Conservation (phyloP, 1,140 invertebrate species). For the Zaprionus capensis region DNA sequence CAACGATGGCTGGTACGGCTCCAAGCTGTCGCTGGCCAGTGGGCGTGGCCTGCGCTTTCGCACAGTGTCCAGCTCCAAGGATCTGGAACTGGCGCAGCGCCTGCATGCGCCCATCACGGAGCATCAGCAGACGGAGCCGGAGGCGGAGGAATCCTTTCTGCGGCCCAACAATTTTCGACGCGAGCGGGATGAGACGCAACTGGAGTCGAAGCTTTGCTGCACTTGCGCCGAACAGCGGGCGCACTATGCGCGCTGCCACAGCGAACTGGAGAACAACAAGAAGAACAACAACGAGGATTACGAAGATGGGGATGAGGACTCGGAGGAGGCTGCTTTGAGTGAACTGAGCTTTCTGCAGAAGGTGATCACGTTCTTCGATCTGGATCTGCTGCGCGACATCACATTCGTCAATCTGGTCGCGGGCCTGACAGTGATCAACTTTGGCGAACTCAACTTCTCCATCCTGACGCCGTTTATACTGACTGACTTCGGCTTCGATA, state of each 20-base stretch:
- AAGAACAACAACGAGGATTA: conserved; percentile 30
- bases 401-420: conserved; percentile 88
- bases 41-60: conserved; percentile 59
- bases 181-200: conserved; percentile 67
- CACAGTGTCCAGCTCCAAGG: conserved; percentile 76
- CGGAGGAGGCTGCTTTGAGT: background rate
- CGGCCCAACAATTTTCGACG: conserved; percentile 75
- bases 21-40: conserved; percentile 75
- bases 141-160: conserved; percentile 48
- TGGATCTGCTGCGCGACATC: conserved; percentile 88
- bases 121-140: conserved; percentile 14
- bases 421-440: conserved; percentile 88
- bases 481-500: conserved; percentile 86
- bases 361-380: conserved; percentile 87
- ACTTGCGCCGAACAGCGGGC: conserved; percentile 65
- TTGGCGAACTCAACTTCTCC: conserved; percentile 89
- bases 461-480: conserved; percentile 89
- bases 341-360: conserved; percentile 84
- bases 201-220: conserved; percentile 55
- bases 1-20: conserved; percentile 88
- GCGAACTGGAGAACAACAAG: background rate
- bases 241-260: conserved; percentile 8
- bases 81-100: conserved; percentile 64
- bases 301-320: conserved; percentile 5
- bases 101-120: conserved; percentile 63